Evolutionary conservation across 2,113 vertebrate species (phyloP).

Genomic region (Grus americana): DNA sequence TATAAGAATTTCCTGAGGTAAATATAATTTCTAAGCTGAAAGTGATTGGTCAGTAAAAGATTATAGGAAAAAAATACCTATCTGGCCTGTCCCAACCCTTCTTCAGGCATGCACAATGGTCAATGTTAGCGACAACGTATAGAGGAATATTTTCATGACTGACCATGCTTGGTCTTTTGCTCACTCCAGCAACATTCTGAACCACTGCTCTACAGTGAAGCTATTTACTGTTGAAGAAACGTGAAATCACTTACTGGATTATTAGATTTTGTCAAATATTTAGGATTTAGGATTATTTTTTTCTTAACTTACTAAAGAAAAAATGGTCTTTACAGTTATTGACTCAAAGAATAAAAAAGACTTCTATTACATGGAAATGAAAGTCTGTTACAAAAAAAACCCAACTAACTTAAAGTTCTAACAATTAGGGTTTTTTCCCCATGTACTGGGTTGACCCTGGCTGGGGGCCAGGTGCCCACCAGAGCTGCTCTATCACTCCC

Average conservation of each 20-base stretch:
- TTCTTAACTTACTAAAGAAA: not conserved
- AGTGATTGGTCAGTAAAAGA: not conserved
- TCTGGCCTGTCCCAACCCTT: not conserved
- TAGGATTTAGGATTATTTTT: not conserved
- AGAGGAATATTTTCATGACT: not conserved
- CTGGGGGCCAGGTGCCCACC: too few species aligned
- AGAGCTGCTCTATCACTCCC: too few species aligned
- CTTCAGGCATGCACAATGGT: not conserved
- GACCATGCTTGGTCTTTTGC: not conserved
- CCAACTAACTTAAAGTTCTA: not conserved
- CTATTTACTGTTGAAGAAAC: not conserved
- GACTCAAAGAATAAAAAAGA: not conserved
- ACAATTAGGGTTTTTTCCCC: not conserved
- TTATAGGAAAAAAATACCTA: not conserved
- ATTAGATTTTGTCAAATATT: not conserved
- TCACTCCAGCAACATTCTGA: not conserved
- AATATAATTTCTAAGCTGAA: not conserved
- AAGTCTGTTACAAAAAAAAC: not conserved
- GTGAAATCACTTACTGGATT: not conserved
- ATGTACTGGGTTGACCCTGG: too few species aligned
- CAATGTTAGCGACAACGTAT: accelerated
- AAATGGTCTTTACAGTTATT: not conserved
- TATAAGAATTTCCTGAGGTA: not conserved
- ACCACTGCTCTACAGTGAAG: not conserved
- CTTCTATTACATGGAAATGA: not conserved